A percentile compares a stretch with the other conserved stretches of the same genome.
Evolutionary conservation across 2,888 invertebrate species (phyloP).

Genomic region (Petrolisthes cinctipes): DNA sequence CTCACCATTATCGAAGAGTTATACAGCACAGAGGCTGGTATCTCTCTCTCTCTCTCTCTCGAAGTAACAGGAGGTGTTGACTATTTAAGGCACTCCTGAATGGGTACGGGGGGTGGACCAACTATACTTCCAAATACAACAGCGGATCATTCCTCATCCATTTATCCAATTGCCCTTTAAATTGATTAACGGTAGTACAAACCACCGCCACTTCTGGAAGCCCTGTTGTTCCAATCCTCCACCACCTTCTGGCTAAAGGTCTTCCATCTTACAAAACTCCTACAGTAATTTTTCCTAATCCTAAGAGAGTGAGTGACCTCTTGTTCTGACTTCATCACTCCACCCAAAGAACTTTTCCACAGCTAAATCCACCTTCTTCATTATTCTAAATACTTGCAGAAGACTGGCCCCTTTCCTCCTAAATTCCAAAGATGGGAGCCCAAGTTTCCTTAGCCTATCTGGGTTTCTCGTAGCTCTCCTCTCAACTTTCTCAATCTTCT

Average conservation of each 20-base stretch:
- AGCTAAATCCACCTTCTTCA: neutral
- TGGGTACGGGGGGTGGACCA: too few relatives aligned
- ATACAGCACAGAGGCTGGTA: too few relatives aligned
- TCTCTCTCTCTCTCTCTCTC: too few relatives aligned
- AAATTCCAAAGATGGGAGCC: neutral
- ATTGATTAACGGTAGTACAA: neutral
- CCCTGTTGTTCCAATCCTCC: neutral
- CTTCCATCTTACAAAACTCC: neutral
- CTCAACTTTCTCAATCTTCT: neutral
- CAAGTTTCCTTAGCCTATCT: neutral
- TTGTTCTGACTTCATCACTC: neutral
- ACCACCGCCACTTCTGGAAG: neutral
- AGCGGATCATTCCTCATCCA: neutral
- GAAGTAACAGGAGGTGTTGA: too few relatives aligned
- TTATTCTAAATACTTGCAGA: neutral
- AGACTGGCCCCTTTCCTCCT: conserved; percentile 1
- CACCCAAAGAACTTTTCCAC: neutral
- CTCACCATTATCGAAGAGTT: too few relatives aligned
- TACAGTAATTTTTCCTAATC: neutral
- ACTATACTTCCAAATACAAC: too few relatives aligned
- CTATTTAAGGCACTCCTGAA: too few relatives aligned
- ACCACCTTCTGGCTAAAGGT: conserved; percentile 5
- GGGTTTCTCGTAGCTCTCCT: neutral
- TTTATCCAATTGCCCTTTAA: neutral
- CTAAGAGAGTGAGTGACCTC: neutral